Base-by-base conservation (phyloP, 2,797 vertebrate species). In the Artibeus jamaicensis region DNA sequence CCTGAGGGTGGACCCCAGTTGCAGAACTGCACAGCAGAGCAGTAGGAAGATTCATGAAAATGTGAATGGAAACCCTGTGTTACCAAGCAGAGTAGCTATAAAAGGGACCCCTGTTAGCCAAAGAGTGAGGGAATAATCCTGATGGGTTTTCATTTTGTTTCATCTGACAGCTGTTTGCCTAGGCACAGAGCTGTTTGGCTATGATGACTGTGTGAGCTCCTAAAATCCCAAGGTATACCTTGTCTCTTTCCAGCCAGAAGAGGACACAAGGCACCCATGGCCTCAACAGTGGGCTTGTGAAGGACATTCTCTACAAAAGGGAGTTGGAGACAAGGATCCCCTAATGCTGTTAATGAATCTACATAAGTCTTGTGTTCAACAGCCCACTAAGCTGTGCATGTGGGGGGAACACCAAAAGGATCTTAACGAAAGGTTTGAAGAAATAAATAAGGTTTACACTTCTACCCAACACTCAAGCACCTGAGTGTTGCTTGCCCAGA, bases 401-500 rank as follows among this genome's bases (percentile, higher is more conserved):
- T 65, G 9, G 42, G 89, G 10, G 11, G 34, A 59, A 73, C 32
- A 91, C 55, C 4, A 34, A 94, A 90, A 95, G 24, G 8, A 91
- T 76, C 71, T 46, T n/a, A 93, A 44, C 9, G 82, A 91, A 94
- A 91, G n/a, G 39, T 29, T 93, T 67, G 59, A 55, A n/a, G 10
- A 91, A 65, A 76, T 9, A 93, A 85, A 19, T 70, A 94, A 96
- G 37, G 85, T 9, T 77, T 71, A 77, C 86, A 74, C 68, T 55
- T 34, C 24, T 4, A 74, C 53, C 37, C 18, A 85, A 57, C 15
- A 78, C 14, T 92, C 29, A 83, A 93, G 73, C 37, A 86, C 10
- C 42, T 70, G 39, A 78, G 19, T 77, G 32, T 32, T 39, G 82
- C 22, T 92, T 83, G 42, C 19, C 65, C 18, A 59, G 29, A 78